Percentiles rank a stretch among this genome's conserved stretches.
Conservation (phyloP, 2,888 invertebrate species). For the Asteroscopus sphinx region DNA sequence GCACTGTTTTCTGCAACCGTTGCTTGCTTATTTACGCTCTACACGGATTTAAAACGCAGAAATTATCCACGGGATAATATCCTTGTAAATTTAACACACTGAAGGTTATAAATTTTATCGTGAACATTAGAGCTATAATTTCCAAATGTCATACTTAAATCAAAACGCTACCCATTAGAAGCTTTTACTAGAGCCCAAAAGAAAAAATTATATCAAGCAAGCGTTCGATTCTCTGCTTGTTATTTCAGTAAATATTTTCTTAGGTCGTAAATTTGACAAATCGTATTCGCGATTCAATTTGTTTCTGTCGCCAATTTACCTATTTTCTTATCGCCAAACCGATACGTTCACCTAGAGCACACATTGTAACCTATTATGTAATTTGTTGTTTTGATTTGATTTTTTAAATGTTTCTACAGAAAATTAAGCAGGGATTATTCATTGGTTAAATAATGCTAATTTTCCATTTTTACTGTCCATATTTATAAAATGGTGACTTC, state of each 20-base stretch:
- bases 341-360: conserved; percentile 42
- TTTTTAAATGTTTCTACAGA: conserved; percentile 21
- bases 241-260: conserved; percentile 40
- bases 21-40: conserved; percentile 71
- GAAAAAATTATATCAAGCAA: conserved; percentile 15
- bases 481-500: conserved; percentile 43
- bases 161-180: conserved; percentile 27
- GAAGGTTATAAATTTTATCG: conserved; percentile 64
- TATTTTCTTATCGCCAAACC: conserved; percentile 56
- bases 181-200: conserved; percentile 13
- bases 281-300: conserved; percentile 51
- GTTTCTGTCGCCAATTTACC: conserved; percentile 51
- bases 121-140: conserved; percentile 49
- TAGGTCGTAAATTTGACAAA: conserved; percentile 52
- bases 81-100: conserved; percentile 72
- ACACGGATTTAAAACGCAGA: conserved; percentile 68
- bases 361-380: too few species aligned
- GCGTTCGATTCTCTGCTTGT: conserved; percentile 19
- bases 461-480: conserved; percentile 39
- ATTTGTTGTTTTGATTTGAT: too few species aligned
- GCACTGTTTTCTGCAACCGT: conserved; percentile 67
- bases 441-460: conserved; percentile 30
- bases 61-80: conserved; percentile 83
- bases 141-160: conserved; percentile 46
- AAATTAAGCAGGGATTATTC: conserved; percentile 34